Percentiles rank a stretch among this genome's conserved stretches.
phyloP scores from a whole-genome alignment of 1,140 invertebrate genomes.

The Brachionus asplanchnoidis region DNA sequence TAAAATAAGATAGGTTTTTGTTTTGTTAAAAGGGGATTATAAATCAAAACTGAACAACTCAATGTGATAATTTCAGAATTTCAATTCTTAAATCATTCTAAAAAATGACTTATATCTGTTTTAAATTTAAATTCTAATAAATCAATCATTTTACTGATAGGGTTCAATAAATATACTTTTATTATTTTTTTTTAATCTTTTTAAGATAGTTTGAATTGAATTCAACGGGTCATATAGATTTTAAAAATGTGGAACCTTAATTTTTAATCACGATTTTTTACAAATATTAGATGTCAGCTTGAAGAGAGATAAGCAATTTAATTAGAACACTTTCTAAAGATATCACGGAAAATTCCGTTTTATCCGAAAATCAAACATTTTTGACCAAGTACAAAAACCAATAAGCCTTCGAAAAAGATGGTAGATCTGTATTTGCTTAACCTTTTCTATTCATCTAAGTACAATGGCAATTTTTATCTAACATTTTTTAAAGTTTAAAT shows the following conservation, averaged over 20 bases:
- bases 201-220: no score
- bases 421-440: not conserved
- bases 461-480: not conserved
- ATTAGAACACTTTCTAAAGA: not conserved
- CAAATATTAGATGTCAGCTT: not conserved
- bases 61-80: no score
- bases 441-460: constrained; percentile 1
- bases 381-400: not conserved
- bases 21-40: not conserved
- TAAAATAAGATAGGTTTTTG: not conserved
- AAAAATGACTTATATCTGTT: no score
- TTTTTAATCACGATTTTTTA: not conserved
- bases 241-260: no score
- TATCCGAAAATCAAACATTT: not conserved
- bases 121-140: no score
- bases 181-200: no score
- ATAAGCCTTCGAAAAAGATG: constrained; percentile 1
- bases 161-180: no score
- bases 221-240: no score
- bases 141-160: no score
- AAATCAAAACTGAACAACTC: not conserved
- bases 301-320: not conserved
- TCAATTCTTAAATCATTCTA: no score
- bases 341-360: not conserved
- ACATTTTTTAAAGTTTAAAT: constrained; percentile 31